These are phyloP conservation scores for Intellagama lesueurii DNA, from an alignment of 2,797 vertebrate genomes.

Conservation along the genomic window DNA sequence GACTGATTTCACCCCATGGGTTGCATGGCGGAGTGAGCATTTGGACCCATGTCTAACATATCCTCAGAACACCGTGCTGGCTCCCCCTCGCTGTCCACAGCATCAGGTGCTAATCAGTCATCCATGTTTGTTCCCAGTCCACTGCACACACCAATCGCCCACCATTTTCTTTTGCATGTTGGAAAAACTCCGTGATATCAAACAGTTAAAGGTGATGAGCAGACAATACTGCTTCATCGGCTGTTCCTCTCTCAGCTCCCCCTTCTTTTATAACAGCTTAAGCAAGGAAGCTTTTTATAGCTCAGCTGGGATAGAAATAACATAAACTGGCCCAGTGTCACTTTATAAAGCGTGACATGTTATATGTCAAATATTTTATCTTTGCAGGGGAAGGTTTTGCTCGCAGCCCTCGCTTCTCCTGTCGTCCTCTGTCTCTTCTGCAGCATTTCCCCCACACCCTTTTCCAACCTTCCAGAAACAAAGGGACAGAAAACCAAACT, in stretches of 20 bases:
- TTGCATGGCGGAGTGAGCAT: too few relatives aligned
- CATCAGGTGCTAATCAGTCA: too few relatives aligned
- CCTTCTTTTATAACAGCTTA: conserved; percentile 14
- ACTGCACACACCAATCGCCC: accelerated
- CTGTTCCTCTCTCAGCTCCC: conserved; percentile 44
- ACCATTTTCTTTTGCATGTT: not conserved
- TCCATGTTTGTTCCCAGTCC: not conserved
- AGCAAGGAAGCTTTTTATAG: conserved; percentile 50
- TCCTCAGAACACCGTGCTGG: too few relatives aligned
- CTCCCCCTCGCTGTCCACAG: not conserved
- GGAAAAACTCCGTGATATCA: conserved; percentile 25
- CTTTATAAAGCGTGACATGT: not conserved
- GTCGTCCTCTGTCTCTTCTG: not conserved
- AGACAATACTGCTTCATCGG: conserved; percentile 58
- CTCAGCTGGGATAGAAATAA: conserved; percentile 24
- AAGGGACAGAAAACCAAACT: not conserved
- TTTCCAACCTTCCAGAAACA: not conserved
- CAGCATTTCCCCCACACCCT: not conserved
- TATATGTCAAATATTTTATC: conserved; percentile 17
- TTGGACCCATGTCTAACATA: too few relatives aligned
- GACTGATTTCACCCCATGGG: too few relatives aligned
- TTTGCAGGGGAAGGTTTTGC: not conserved
- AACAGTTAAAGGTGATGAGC: conserved; percentile 43
- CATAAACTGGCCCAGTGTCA: conserved; percentile 6
- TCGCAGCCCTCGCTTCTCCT: not conserved